These are phyloP conservation scores for Agrotis ipsilon DNA, from an alignment of 2,888 invertebrate species.

Conservation along the genomic window DNA sequence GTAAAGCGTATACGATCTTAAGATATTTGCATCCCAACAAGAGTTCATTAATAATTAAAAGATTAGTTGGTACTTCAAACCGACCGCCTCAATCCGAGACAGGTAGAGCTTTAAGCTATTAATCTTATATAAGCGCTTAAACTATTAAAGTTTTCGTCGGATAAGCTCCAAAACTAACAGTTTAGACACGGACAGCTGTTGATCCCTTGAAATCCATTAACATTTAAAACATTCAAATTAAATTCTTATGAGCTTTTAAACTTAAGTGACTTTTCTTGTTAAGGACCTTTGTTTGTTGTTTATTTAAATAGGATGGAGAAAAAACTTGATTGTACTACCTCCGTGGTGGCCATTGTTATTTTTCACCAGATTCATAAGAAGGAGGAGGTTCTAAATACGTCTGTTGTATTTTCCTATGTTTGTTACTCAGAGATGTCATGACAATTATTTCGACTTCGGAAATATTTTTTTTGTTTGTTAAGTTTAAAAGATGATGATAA, in stretches of 20 bases:
- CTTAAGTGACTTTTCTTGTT: conserved; percentile 23
- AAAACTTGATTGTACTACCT: not conserved
- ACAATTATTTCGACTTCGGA: too few species aligned
- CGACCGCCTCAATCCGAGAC: conserved; percentile 71
- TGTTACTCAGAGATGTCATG: too few species aligned
- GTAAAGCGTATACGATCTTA: not conserved
- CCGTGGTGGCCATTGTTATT: conserved; percentile 3
- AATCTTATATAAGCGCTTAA: conserved; percentile 81
- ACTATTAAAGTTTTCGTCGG: conserved; percentile 82
- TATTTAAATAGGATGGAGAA: conserved; percentile 4
- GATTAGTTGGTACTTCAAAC: conserved; percentile 73
- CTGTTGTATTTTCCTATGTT: too few species aligned
- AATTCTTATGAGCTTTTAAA: conserved; percentile 45
- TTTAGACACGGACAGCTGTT: conserved; percentile 79
- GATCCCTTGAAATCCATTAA: conserved; percentile 67
- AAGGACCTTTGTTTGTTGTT: conserved; percentile 1
- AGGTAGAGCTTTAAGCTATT: conserved; percentile 73
- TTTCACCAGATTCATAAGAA: too few species aligned
- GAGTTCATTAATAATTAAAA: conserved; percentile 74
- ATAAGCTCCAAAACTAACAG: conserved; percentile 80
- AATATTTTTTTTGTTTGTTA: too few species aligned
- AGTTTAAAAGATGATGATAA: too few species aligned
- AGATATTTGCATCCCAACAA: conserved; percentile 60
- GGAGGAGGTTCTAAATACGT: too few species aligned
- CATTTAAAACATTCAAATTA: conserved; percentile 60